phyloP scores from a whole-genome alignment of 2,888 invertebrate genomes.

The Dioctria rufipes region DNA sequence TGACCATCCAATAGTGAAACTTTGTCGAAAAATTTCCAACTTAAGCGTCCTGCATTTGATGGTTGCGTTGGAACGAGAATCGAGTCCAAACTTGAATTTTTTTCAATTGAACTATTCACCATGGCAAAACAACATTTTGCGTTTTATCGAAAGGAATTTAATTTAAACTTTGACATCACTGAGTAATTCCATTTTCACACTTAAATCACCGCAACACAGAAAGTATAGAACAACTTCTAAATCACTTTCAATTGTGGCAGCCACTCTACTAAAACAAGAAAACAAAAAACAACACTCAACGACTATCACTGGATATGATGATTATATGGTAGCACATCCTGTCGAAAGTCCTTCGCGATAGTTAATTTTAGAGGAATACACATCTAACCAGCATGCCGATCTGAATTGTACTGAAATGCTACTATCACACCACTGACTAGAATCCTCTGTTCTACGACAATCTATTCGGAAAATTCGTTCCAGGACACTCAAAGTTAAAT shows the following conservation, averaged over 20 bases:
- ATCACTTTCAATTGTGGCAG: constrained; percentile 5
- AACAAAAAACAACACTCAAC: neutral
- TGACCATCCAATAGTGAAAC: constrained; percentile 64
- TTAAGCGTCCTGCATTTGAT: constrained; percentile 58
- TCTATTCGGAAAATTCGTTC: constrained; percentile 8
- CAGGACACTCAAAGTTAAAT: constrained; percentile 14
- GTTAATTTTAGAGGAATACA: neutral
- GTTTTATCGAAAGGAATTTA: constrained; percentile 5
- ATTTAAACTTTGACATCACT: constrained; percentile 29
- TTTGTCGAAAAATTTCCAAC: constrained; percentile 66
- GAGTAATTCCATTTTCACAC: constrained; percentile 17
- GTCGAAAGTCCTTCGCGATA: neutral
- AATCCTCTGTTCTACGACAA: constrained; percentile 35
- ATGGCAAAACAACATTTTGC: constrained; percentile 33
- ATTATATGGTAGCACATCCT: neutral
- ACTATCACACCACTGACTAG: neutral
- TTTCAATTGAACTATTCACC: constrained; percentile 41
- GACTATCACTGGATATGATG: neutral
- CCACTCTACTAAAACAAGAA: neutral
- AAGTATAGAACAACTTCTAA: neutral
- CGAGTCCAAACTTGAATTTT: constrained; percentile 35
- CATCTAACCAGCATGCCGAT: constrained; percentile 49
- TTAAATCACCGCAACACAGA: constrained; percentile 23
- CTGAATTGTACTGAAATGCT: constrained; percentile 53
- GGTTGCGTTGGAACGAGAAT: constrained; percentile 6